Base-by-base conservation (phyloP, 2,113 vertebrate genomes). In the Indicator indicator region DNA sequence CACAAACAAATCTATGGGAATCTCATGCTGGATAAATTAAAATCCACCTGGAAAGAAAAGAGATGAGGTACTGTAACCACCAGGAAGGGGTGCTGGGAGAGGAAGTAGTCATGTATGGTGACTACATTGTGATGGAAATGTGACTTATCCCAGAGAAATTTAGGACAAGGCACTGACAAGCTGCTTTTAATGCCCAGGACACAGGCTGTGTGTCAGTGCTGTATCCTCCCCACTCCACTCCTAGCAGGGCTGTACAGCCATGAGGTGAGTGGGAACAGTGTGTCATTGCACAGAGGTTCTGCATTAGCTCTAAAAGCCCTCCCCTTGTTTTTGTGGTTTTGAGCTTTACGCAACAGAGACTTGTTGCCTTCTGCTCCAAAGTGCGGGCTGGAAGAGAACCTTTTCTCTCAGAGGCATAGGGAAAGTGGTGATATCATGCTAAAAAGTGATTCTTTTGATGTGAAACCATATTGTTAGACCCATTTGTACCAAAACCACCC, bases 201-300 rank as follows among this genome's bases (percentile, higher is more conserved):
- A 7, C 2, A 3, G 54, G 38, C 48, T 26, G 60, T 6, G 3
- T 19, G 59, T 26, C 68, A 2, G 32, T 2, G 69, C 70, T 36
- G 16, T 11, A 4, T 28, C 12, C 23, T 32, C 12, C 15, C 19
- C 2, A 1, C 18, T 12, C 30, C 15, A 0, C 24, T 9, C 24
- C 74, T 3, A 11, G 33, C 42, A 12, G 5, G 4, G 73, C 77
- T 1, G 0, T 11, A 7, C 26, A 14, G 63, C 54, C 1, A 0
- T 0, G 2, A 36, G 33, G 12, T 2, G 64, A 88, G 70, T 0
- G 0, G 16, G 56, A 7, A 32, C 28, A 32, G 11, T 6, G 28
- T 62, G 72, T 65, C 67, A 8, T 28, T 8, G 0, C 26, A 14
- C 23, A 1, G 30, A 27, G 38, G 11, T 58, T 63, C 79, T 77